Percentiles rank a stretch among this genome's conserved stretches.
These are phyloP conservation scores for Dicrostonyx torquatus DNA, from an alignment of 2,797 vertebrate species.

Conservation along the genomic window DNA sequence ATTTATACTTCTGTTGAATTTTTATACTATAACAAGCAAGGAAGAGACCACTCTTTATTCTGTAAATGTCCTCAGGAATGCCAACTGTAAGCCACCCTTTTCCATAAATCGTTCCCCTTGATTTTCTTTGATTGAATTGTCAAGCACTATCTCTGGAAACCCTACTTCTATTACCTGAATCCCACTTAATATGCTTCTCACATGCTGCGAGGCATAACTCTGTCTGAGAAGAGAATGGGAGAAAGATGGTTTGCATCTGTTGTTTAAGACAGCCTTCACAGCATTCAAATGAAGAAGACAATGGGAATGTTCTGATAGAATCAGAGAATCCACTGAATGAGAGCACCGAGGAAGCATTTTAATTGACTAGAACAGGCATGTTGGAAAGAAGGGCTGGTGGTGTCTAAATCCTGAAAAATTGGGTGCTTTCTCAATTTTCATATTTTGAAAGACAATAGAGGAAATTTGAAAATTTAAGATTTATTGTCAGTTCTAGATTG, in stretches of 20 bases:
- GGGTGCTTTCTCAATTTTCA: not conserved
- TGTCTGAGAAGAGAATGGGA: conserved; percentile 63
- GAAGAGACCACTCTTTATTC: conserved; percentile 18
- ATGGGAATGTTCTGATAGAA: conserved; percentile 36
- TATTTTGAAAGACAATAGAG: conserved; percentile 14
- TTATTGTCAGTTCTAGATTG: conserved; percentile 30
- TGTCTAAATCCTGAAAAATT: not conserved
- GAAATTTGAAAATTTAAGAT: not conserved
- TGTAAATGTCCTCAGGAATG: conserved; percentile 30
- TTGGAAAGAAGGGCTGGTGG: not conserved
- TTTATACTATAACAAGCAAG: conserved; percentile 33
- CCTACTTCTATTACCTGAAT: conserved; percentile 66
- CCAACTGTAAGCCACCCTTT: conserved; percentile 38
- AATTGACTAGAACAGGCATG: not conserved
- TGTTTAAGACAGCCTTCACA: conserved; percentile 62
- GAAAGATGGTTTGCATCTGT: conserved; percentile 66
- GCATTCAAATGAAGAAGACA: conserved; percentile 50
- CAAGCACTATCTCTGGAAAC: conserved; percentile 56
- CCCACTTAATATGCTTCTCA: conserved; percentile 71
- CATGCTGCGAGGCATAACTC: conserved; percentile 59
- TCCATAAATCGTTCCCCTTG: conserved; percentile 48
- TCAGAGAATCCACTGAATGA: not conserved
- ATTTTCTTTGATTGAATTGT: conserved; percentile 75
- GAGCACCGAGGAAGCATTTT: not conserved
- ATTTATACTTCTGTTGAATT: conserved; percentile 49